A percentile compares a stretch with the other conserved stretches of the same genome.
Conservation (phyloP, 2,888 invertebrate genomes). For the Coelopa pilipes region DNA sequence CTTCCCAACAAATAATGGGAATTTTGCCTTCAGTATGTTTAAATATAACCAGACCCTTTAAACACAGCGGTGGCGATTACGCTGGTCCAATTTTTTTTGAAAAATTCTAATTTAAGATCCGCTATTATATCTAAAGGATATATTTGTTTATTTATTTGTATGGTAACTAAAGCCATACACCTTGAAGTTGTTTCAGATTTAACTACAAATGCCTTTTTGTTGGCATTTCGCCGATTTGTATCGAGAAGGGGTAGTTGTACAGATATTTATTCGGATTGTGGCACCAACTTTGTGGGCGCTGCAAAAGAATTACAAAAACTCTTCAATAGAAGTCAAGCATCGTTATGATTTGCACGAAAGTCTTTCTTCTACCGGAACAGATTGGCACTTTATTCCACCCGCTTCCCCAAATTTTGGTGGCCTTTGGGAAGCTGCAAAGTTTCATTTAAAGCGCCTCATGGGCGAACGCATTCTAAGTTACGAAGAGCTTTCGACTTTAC, state of each 20-base stretch:
- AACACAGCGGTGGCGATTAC: conserved; percentile 43
- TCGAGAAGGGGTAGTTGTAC: conserved; percentile 36
- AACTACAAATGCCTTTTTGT: conserved; percentile 34
- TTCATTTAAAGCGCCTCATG: conserved; percentile 38
- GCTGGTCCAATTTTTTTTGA: conserved; percentile 39
- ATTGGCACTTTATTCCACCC: conserved; percentile 40
- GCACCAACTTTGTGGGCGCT: conserved; percentile 44
- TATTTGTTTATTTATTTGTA: conserved; percentile 36
- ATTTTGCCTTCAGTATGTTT: conserved; percentile 36
- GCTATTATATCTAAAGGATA: conserved; percentile 31
- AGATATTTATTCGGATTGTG: conserved; percentile 40
- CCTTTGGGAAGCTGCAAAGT: conserved; percentile 39
- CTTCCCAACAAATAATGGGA: conserved; percentile 45
- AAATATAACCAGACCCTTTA: conserved; percentile 38
- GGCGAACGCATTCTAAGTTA: conserved; percentile 31
- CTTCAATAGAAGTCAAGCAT: conserved; percentile 22
- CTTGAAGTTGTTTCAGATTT: conserved; percentile 39
- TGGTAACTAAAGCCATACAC: conserved; percentile 37
- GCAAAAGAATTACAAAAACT: conserved; percentile 32
- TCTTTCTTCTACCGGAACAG: conserved; percentile 17
- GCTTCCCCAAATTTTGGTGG: conserved; percentile 42
- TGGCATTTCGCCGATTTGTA: conserved; percentile 39
- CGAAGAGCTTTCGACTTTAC: conserved; percentile 34
- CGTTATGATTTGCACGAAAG: conserved; percentile 24
- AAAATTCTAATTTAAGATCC: conserved; percentile 26